A percentile compares a stretch with the other conserved stretches of the same genome.
Evolutionary conservation across 2,113 vertebrate species (phyloP).

Genomic region (Nothoprocta pentlandii): DNA sequence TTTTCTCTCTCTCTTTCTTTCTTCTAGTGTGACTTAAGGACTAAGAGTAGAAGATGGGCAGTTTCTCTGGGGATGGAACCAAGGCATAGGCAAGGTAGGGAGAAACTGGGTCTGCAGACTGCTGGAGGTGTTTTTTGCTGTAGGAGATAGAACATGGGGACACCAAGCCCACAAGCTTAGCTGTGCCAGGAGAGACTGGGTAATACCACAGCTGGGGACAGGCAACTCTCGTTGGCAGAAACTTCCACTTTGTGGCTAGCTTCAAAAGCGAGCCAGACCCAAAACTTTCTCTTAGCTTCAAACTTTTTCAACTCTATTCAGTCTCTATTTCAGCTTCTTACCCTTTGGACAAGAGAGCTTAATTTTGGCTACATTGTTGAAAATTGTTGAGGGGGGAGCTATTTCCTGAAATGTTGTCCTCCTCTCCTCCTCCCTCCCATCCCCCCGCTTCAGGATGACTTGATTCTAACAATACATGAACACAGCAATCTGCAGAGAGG

Average conservation of each 20-base stretch:
- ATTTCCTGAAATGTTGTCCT: neutral
- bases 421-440: too few relatives aligned
- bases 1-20: too few relatives aligned
- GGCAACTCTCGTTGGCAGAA: neutral
- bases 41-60: neutral
- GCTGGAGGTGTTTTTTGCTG: neutral
- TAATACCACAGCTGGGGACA: neutral
- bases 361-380: neutral
- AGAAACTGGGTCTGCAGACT: neutral
- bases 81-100: neutral
- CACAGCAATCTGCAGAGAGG: neutral
- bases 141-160: neutral
- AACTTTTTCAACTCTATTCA: neutral
- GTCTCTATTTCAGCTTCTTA: neutral
- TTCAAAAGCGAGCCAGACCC: neutral
- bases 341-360: neutral
- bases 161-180: neutral
- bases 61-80: neutral
- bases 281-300: neutral
- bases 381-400: neutral
- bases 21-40: too few relatives aligned
- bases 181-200: neutral
- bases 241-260: neutral
- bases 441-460: too few relatives aligned
- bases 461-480: neutral